Evolutionary conservation across 64 coral and sea anemone genomes (phyloP).

Genomic region (Montipora sp.): DNA sequence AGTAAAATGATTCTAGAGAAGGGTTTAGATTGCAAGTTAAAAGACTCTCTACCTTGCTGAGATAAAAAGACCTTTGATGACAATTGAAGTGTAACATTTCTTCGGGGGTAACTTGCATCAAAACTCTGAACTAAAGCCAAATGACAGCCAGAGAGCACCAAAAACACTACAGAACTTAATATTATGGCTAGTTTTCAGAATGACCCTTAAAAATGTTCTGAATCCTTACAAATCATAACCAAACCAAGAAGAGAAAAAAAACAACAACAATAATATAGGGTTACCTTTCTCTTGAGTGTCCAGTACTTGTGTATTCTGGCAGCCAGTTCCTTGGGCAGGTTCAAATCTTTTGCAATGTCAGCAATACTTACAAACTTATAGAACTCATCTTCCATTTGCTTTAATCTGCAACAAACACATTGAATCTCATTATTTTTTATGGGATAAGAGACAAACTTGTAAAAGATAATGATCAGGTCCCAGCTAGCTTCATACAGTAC

Average conservation of each 20-base stretch:
- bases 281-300: constrained; percentile 97
- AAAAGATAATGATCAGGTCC: too few species aligned
- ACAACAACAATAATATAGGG: too few species aligned
- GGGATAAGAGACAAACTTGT: too few species aligned
- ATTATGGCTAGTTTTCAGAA: background rate
- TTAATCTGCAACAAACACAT: constrained; percentile 61
- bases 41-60: too few species aligned
- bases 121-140: background rate
- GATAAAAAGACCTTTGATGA: too few species aligned
- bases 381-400: constrained; percentile 97
- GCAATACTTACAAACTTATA: constrained; percentile 73
- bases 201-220: background rate
- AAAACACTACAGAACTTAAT: background rate
- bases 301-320: constrained; percentile 84
- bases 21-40: too few species aligned
- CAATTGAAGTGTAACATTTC: too few species aligned
- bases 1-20: too few species aligned
- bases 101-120: background rate
- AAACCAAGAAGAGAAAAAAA: background rate
- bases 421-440: background rate
- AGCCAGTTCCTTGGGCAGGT: constrained; percentile 83
- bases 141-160: background rate
- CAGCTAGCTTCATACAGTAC: too few species aligned
- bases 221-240: background rate
- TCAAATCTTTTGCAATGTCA: constrained; percentile 86